phyloP scores from a whole-genome alignment of 2,797 vertebrate species.

The Lepus oiostolus region DNA sequence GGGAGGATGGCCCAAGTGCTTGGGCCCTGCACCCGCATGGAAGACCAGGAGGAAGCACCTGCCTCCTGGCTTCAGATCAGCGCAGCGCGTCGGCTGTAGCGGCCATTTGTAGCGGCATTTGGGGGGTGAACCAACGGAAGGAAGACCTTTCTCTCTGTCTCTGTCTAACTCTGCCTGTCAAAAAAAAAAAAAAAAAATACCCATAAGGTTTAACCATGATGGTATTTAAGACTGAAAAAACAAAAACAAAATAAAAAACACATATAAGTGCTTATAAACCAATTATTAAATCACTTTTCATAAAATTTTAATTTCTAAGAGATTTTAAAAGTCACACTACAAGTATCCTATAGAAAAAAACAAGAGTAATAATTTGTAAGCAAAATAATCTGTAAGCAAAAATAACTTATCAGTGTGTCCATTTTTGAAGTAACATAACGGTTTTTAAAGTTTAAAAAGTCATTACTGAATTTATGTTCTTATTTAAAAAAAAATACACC shows the following conservation, averaged over 20 bases:
- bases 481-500: neutral
- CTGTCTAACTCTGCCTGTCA: too few relatives aligned
- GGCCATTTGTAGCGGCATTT: too few relatives aligned
- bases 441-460: conserved; percentile 63
- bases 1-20: too few relatives aligned
- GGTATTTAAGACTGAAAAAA: neutral
- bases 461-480: conserved; percentile 64
- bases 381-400: conserved; percentile 80
- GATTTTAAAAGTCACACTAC: conserved; percentile 78
- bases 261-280: conserved; percentile 36
- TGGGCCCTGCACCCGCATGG: too few relatives aligned
- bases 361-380: conserved; percentile 37
- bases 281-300: conserved; percentile 72
- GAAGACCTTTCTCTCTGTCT: too few relatives aligned
- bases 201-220: neutral
- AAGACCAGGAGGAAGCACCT: too few relatives aligned
- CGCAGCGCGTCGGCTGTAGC: too few relatives aligned
- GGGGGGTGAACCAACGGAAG: too few relatives aligned
- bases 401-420: conserved; percentile 58
- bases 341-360: conserved; percentile 64
- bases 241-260: neutral
- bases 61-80: too few relatives aligned
- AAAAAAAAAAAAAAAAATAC: neutral
- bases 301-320: conserved; percentile 85
- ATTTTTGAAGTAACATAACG: conserved; percentile 73